A percentile compares a stretch with the other conserved stretches of the same genome.
These are phyloP conservation scores for Caenorhabditis sp. DNA, from an alignment of 2,888 invertebrate species.

Conservation along the genomic window DNA sequence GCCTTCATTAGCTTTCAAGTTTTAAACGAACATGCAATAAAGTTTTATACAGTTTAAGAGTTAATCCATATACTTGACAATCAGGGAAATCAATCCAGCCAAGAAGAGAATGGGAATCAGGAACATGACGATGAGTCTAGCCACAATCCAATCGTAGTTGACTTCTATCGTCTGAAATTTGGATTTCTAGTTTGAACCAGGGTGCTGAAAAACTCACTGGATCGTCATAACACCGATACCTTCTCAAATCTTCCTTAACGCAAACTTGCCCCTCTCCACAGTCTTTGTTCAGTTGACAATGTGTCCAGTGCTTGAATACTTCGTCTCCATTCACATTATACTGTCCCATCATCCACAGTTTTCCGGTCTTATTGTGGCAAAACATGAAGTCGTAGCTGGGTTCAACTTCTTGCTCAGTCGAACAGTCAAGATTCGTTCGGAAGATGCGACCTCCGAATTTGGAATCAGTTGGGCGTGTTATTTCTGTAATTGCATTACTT, in stretches of 20 bases:
- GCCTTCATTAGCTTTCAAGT: conserved; percentile 32
- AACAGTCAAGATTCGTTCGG: conserved; percentile 49
- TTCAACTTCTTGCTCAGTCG: background rate
- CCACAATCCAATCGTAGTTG: conserved; percentile 42
- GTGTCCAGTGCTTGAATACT: conserved; percentile 45
- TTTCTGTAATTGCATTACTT: conserved; percentile 26
- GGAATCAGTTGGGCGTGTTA: conserved; percentile 2
- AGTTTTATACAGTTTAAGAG: background rate
- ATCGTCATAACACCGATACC: conserved; percentile 52
- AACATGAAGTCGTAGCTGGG: conserved; percentile 45
- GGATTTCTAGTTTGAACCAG: background rate
- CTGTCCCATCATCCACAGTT: conserved; percentile 49
- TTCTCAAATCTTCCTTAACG: conserved; percentile 46
- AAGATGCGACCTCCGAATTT: conserved; percentile 31
- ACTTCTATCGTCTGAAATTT: conserved; percentile 33
- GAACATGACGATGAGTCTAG: conserved; percentile 31
- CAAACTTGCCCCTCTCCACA: conserved; percentile 48
- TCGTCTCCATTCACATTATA: conserved; percentile 56
- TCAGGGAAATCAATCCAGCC: conserved; percentile 20
- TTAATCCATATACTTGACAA: conserved; percentile 45
- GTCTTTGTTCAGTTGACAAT: conserved; percentile 27
- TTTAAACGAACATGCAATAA: background rate
- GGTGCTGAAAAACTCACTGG: conserved; percentile 21
- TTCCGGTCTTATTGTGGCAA: conserved; percentile 46
- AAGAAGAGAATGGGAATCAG: conserved; percentile 38